Conservation (phyloP, 2,888 invertebrate species). For the Herminia tarsipennalis region DNA sequence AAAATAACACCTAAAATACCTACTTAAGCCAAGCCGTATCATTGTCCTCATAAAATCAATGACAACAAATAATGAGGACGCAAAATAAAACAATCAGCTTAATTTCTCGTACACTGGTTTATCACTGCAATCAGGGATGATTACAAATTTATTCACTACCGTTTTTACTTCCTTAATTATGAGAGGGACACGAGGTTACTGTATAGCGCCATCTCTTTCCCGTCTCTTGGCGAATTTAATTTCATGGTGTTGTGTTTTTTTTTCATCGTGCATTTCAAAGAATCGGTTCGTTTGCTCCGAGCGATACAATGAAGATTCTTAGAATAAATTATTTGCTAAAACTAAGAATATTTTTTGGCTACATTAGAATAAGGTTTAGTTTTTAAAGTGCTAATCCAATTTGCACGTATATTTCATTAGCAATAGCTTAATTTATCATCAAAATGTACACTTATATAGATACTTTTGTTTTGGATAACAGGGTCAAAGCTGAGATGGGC, state of each 20-base stretch:
- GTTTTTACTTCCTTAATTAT: conserved; percentile 28
- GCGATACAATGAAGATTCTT: conserved; percentile 32
- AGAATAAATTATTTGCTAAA: conserved; percentile 33
- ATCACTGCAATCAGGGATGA: conserved; percentile 22
- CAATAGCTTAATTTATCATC: too few species aligned
- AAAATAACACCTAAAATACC: too few species aligned
- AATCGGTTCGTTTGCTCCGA: conserved; percentile 32
- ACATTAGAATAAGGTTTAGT: conserved; percentile 7
- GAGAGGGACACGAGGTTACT: conserved; percentile 17
- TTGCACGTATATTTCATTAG: too few species aligned
- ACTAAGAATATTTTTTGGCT: conserved; percentile 7
- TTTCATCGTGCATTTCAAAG: conserved; percentile 32
- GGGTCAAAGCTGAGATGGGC: too few species aligned
- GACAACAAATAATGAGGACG: conserved; percentile 19
- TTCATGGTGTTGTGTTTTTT: conserved; percentile 32
- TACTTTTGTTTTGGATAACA: too few species aligned
- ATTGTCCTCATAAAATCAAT: conserved; percentile 16
- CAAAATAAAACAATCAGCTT: conserved; percentile 28
- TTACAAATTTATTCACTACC: conserved; percentile 19
- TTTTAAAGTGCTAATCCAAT: too few species aligned
- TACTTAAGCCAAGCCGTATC: not conserved
- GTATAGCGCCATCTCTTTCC: conserved; percentile 14
- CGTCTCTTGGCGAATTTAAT: conserved; percentile 31
- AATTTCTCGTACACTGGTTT: conserved; percentile 19
- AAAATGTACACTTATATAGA: too few species aligned